Conservation (phyloP, 2,888 invertebrate genomes). For the Lepeophtheirus nordmannii region DNA sequence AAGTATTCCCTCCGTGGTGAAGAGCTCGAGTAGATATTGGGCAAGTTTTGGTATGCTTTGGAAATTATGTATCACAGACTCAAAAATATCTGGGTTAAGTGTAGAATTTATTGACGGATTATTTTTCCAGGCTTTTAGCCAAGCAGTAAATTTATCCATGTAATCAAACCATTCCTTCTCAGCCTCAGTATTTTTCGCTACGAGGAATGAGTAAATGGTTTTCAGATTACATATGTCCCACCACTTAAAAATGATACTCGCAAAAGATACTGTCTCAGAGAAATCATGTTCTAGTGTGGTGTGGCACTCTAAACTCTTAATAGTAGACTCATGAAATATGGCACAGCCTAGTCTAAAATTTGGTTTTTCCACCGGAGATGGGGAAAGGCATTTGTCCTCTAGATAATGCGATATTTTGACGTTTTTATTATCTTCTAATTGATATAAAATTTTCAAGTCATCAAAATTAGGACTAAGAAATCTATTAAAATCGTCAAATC, state of each 20-base stretch:
- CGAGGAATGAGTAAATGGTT: neutral
- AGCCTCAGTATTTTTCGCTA: neutral
- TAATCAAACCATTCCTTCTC: neutral
- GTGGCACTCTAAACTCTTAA: neutral
- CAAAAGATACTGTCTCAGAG: neutral
- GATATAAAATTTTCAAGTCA: neutral
- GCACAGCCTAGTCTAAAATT: neutral
- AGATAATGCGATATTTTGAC: neutral
- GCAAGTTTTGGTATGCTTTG: neutral
- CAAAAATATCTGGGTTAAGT: neutral
- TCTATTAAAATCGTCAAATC: neutral
- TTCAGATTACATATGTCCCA: neutral
- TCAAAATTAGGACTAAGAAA: slow-evolving; percentile 4
- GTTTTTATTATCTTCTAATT: neutral
- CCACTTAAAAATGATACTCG: neutral
- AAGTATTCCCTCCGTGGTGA: neutral
- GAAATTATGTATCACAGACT: neutral
- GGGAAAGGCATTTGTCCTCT: neutral
- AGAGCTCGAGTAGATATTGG: neutral
- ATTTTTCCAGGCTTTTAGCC: neutral
- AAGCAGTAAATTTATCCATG: neutral
- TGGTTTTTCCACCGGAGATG: neutral
- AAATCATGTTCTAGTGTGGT: neutral
- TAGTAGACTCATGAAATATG: neutral
- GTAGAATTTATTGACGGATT: neutral